A percentile compares a stretch with the other conserved stretches of the same genome.
Conservation (phyloP, 2,113 vertebrate species). For the Sylvilagus bachmani region DNA sequence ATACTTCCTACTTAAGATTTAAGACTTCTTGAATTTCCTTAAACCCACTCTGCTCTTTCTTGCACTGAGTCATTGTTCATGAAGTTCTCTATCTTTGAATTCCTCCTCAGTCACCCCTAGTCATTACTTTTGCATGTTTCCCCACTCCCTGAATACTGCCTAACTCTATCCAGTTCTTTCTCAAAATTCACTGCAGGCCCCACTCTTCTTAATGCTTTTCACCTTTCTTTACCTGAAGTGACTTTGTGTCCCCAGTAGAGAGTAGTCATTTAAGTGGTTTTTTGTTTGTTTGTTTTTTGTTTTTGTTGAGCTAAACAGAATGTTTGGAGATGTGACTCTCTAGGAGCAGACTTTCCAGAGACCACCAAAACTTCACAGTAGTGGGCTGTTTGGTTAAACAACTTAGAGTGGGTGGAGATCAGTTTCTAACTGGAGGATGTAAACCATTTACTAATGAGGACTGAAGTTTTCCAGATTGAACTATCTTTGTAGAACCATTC, state of each 20-base stretch:
- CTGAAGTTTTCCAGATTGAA: neutral
- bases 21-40: neutral
- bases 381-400: slow-evolving; percentile 17
- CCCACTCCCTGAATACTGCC: neutral
- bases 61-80: neutral
- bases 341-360: slow-evolving; percentile 10
- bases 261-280: neutral
- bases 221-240: neutral
- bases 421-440: neutral
- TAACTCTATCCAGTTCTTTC: neutral
- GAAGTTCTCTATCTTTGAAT: neutral
- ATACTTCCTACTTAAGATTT: neutral
- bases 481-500: neutral
- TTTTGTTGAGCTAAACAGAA: neutral
- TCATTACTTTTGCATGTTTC: neutral
- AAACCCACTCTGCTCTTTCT: neutral
- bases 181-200: neutral
- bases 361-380: neutral
- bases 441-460: neutral
- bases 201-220: neutral
- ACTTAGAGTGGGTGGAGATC: neutral
- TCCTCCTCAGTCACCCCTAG: neutral
- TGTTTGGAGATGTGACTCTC: neutral
- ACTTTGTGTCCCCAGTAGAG: neutral
- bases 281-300: too few relatives aligned